Conservation (phyloP, 2,113 vertebrate genomes). For the Balaeniceps rex region DNA sequence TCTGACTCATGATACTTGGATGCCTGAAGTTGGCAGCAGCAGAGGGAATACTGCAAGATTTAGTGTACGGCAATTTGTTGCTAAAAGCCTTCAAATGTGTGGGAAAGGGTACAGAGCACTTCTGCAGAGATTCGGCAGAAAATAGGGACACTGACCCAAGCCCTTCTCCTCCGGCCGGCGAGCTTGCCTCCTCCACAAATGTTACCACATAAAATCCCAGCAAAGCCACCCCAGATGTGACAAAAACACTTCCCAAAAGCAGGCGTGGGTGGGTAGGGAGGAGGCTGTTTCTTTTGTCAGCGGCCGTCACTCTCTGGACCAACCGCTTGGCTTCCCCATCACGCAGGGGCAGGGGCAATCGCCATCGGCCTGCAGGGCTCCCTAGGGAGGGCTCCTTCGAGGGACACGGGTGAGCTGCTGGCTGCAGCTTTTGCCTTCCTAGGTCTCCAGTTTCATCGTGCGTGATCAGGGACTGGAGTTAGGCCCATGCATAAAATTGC, state of each 20-base stretch:
- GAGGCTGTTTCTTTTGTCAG: background rate
- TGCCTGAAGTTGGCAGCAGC: conserved; percentile 23
- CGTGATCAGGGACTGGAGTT: rapidly evolving
- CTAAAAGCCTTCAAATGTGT: conserved; percentile 25
- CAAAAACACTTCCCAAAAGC: background rate
- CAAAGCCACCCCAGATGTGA: rapidly evolving
- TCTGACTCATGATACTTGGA: conserved; percentile 52
- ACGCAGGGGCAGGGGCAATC: background rate
- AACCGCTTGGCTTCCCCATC: background rate
- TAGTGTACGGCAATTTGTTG: background rate
- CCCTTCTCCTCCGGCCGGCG: rapidly evolving
- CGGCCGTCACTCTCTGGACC: background rate
- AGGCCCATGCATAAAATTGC: rapidly evolving
- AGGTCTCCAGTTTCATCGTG: rapidly evolving
- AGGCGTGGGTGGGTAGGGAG: background rate
- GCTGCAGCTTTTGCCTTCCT: background rate
- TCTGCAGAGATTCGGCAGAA: background rate
- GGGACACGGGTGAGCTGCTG: background rate
- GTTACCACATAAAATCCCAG: background rate
- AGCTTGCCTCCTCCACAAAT: background rate
- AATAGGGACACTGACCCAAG: background rate
- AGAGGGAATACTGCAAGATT: background rate
- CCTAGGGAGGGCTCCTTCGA: rapidly evolving
- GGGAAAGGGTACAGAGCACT: background rate
- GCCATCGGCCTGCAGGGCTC: background rate